phyloP scores from a whole-genome alignment of 2,888 invertebrate species.

The Dicyrtomina minuta region DNA sequence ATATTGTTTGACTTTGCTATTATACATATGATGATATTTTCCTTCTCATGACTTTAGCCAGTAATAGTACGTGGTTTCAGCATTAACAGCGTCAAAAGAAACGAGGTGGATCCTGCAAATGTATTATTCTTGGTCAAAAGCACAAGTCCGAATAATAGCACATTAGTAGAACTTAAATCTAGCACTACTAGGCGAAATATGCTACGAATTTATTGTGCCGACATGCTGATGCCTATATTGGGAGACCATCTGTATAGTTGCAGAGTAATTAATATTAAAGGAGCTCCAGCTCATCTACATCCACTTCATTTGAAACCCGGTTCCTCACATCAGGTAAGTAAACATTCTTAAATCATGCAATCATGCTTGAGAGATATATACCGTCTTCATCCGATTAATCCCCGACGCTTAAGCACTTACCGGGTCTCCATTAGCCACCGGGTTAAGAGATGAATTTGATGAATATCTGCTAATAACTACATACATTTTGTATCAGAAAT shows the following conservation, averaged over 20 bases:
- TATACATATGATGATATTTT: neutral
- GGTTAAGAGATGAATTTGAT: too few species aligned
- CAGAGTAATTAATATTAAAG: conserved; percentile 55
- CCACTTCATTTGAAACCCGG: conserved; percentile 54
- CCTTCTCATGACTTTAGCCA: conserved; percentile 31
- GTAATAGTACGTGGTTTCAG: conserved; percentile 37
- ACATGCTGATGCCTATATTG: conserved; percentile 56
- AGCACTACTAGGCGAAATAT: conserved; percentile 55
- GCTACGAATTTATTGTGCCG: conserved; percentile 56
- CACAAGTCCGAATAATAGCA: neutral
- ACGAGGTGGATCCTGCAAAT: conserved; percentile 24
- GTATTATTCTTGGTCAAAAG: conserved; percentile 18
- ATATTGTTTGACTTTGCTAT: too few species aligned
- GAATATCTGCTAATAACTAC: too few species aligned
- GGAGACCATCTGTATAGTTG: conserved; percentile 57
- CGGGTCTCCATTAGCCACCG: too few species aligned
- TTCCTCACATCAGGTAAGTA: conserved; percentile 47
- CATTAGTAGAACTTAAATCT: conserved; percentile 55
- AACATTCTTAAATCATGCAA: too few species aligned
- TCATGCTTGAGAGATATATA: too few species aligned
- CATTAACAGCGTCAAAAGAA: conserved; percentile 33
- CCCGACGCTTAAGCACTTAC: too few species aligned
- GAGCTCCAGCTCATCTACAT: conserved; percentile 55
- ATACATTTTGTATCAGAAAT: too few species aligned
- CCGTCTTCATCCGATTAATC: too few species aligned